Evolutionary conservation across 2,113 vertebrate species (phyloP), one percentile per base, ranked within the genome.

Genomic region (Dunckerocampus dactyliophorus): DNA sequence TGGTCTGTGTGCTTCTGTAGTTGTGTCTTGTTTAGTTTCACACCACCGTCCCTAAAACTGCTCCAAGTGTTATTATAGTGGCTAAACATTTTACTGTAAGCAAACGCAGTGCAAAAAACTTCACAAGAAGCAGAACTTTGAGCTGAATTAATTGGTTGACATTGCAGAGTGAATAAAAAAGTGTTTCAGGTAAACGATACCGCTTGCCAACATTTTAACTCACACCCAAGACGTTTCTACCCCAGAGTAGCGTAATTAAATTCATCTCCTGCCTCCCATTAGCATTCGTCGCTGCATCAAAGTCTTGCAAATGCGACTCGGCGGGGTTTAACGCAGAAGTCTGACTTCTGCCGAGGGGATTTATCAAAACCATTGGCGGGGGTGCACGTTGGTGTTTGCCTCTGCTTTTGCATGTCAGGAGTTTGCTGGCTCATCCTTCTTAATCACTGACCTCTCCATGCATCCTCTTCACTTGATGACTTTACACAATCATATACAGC

Each of bases 361-460:
- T 86, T 71, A 68, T 76, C 57, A 62, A 65, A 79, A 72, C 64
- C 77, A 76, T 77, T 37, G 70, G 61, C 65, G 70, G 66, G 37
- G 24, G 24, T 28, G 24, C 48, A 28, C 21, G 7, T 47, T 19
- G 50, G 56, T 75, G 70, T 83, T 84, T 79, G 63, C 64, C 55
- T 47, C 63, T 19, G 47, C 63, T 74, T 80, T 69, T 52, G 61
- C 72, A 58, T 76, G 72, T 75, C 60, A 37, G 58, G 46, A 80
- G 74, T 63, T 70, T 59, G 65, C 55, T 0, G 31, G 53, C 63
- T 76, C 77, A 71, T 77, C 48, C 59, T 48, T 61, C 67, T 83
- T 77, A 76, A 79, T 83, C 78, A 74, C 69, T 68, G 74, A 82
- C 65, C 76, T 78, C 48, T 69, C 72, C 70, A 66, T 22, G 67